Conservation (phyloP, 2,797 vertebrate genomes). For the Aselliscus stoliczkanus region DNA sequence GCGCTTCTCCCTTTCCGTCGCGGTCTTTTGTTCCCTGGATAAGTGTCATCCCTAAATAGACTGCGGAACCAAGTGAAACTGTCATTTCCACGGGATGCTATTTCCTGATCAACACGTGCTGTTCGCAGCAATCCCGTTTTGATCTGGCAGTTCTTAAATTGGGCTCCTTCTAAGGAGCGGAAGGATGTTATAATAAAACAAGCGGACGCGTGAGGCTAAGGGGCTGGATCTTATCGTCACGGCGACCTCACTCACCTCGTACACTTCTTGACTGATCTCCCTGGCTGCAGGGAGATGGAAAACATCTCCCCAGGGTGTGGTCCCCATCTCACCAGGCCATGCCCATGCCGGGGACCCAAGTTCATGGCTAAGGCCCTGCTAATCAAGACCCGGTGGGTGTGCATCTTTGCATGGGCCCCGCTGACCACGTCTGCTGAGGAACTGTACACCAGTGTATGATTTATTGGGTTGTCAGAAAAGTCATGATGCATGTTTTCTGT, state of each 20-base stretch:
- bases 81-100: neutral
- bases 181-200: neutral
- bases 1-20: neutral
- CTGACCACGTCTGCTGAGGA: accelerated
- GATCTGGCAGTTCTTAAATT: neutral
- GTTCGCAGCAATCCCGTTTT: accelerated
- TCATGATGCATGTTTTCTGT: too few relatives aligned
- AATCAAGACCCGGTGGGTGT: accelerated
- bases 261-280: neutral
- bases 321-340: neutral
- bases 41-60: neutral
- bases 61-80: neutral
- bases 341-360: accelerated
- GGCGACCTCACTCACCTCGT: accelerated
- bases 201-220: accelerated
- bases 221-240: accelerated
- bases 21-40: conserved; percentile 37
- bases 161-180: neutral
- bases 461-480: too few relatives aligned
- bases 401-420: accelerated
- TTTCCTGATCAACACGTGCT: accelerated
- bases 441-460: accelerated
- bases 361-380: neutral
- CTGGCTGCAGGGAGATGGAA: accelerated
- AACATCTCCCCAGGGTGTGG: neutral